These are phyloP conservation scores for Ceratosolen fusciceps DNA, from an alignment of 1,140 invertebrate genomes.

Conservation along the genomic window DNA sequence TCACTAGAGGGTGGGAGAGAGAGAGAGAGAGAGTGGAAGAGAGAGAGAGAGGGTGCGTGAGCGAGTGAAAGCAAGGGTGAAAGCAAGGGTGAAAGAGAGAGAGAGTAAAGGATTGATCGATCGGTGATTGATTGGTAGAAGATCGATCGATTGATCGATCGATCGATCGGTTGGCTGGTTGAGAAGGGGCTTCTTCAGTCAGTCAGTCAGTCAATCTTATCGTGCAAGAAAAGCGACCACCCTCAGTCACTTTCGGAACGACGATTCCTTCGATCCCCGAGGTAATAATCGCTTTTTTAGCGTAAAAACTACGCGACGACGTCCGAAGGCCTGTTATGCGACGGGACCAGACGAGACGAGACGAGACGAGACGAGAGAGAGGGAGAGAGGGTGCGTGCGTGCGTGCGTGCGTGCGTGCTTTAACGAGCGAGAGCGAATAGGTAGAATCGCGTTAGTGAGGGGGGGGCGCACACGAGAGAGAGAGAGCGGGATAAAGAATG, in stretches of 20 bases:
- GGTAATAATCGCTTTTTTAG: background rate
- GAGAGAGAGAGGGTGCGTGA: background rate
- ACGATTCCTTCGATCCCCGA: background rate
- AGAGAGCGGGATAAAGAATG: background rate
- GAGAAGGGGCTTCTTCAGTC: no score
- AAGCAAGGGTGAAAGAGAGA: background rate
- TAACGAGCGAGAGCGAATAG: no score
- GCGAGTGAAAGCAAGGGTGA: background rate
- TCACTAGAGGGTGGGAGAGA: background rate
- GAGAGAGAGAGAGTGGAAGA: conserved; percentile 6
- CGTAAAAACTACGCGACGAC: background rate
- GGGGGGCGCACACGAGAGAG: background rate
- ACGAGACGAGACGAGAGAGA: background rate
- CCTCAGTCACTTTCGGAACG: background rate
- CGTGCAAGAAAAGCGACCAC: no score
- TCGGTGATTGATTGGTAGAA: no score
- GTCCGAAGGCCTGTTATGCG: conserved; percentile 11
- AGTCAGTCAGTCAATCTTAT: background rate
- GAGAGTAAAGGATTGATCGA: background rate
- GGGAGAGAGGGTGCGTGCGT: no score
- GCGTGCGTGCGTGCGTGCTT: background rate
- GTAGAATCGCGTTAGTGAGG: no score
- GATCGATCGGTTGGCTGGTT: no score
- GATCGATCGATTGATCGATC: no score
- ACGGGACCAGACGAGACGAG: background rate